phyloP scores from a whole-genome alignment of 2,797 vertebrate genomes.

The Heteromormyrus szaboi region DNA sequence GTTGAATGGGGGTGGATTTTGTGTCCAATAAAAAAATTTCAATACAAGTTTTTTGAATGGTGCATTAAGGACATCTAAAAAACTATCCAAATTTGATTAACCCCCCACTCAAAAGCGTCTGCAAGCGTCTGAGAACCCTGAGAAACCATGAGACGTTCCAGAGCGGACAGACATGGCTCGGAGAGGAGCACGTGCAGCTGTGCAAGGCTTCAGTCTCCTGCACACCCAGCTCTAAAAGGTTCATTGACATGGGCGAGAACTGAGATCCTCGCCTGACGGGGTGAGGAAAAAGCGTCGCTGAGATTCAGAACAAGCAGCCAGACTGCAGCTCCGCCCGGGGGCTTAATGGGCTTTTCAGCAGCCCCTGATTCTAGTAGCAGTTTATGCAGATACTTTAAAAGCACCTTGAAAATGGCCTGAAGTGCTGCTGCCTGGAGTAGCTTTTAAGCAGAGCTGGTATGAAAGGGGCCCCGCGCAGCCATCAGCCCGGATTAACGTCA shows the following conservation, averaged over 20 bases:
- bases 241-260: not conserved
- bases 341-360: not conserved
- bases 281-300: not conserved
- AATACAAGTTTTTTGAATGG: not conserved
- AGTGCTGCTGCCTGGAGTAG: not conserved
- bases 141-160: not conserved
- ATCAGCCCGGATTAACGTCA: not conserved
- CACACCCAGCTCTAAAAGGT: not conserved
- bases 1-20: not conserved
- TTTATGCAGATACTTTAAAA: not conserved
- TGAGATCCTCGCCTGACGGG: not conserved
- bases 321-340: not conserved
- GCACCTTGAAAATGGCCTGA: not conserved
- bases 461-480: not conserved
- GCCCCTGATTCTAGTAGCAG: not conserved
- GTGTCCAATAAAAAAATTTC: not conserved
- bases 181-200: not conserved
- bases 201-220: fast-evolving
- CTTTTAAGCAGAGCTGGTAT: not conserved
- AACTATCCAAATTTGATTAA: not conserved
- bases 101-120: not conserved
- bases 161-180: not conserved
- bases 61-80: not conserved
- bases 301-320: not conserved
- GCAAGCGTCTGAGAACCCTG: not conserved